Conservation (phyloP, 2,888 invertebrate species). For the Tiphia femorata region DNA sequence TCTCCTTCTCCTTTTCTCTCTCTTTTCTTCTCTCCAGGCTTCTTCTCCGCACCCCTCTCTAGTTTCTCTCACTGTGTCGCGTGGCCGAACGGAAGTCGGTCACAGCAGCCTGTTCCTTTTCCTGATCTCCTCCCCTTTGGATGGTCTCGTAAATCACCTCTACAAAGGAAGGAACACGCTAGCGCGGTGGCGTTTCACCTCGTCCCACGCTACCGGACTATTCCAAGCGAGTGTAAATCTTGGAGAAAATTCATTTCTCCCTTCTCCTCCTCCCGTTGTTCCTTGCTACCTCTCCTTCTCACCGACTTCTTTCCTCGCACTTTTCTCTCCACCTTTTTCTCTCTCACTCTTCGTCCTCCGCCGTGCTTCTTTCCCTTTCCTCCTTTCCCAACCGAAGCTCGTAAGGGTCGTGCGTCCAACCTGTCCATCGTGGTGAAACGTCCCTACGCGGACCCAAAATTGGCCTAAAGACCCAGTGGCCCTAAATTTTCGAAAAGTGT, state of each 20-base stretch:
- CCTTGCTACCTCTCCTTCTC: neutral
- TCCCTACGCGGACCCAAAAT: neutral
- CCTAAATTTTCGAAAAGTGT: slow-evolving; percentile 46
- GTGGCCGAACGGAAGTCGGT: slow-evolving; percentile 48
- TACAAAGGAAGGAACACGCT: slow-evolving; percentile 18
- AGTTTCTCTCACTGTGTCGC: too few relatives aligned
- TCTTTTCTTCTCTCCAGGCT: neutral
- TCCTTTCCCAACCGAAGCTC: neutral
- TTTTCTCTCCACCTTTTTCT: neutral
- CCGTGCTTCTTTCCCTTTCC: neutral
- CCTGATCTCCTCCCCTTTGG: neutral
- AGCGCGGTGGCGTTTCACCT: slow-evolving; percentile 7
- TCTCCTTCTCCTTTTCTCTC: neutral
- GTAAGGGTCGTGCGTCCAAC: neutral
- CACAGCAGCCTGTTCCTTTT: slow-evolving; percentile 14
- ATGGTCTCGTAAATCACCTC: slow-evolving; percentile 21
- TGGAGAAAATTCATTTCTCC: neutral
- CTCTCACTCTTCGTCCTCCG: neutral
- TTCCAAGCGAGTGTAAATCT: slow-evolving; percentile 22
- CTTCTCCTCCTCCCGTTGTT: neutral
- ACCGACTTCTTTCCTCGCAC: neutral
- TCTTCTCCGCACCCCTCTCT: slow-evolving; percentile 9
- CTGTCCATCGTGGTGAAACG: neutral
- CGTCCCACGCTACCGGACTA: neutral
- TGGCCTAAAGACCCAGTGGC: slow-evolving; percentile 45